These are phyloP conservation scores for Drosophila nebulosa DNA, from an alignment of 1,140 invertebrate species.

Conservation along the genomic window DNA sequence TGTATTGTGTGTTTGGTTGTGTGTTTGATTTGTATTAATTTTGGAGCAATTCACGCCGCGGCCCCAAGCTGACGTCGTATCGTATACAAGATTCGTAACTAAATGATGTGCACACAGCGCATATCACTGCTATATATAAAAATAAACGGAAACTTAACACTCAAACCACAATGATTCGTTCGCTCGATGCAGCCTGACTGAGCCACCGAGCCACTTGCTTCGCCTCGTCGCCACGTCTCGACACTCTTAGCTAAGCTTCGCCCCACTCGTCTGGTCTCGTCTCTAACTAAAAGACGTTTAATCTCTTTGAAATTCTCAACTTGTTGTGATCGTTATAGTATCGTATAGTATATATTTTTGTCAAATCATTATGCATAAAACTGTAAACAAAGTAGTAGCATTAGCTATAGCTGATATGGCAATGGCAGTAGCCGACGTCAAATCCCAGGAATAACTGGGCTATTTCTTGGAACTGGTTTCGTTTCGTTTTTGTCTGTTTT, in stretches of 20 bases:
- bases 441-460: constrained; percentile 52
- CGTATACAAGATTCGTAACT: constrained; percentile 57
- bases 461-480: constrained; percentile 67
- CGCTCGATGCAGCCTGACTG: background rate
- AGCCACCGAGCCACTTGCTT: no score
- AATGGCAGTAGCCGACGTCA: constrained; percentile 21
- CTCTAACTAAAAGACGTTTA: background rate
- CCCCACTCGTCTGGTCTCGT: background rate
- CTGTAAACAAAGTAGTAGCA: constrained; percentile 42
- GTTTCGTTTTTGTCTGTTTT: background rate
- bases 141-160: background rate
- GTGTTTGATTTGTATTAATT: no score
- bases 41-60: background rate
- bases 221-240: no score
- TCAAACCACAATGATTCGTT: constrained; percentile 27
- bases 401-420: background rate
- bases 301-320: background rate
- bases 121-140: constrained; percentile 54
- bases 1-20: background rate
- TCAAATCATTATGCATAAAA: background rate
- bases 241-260: background rate
- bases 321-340: background rate
- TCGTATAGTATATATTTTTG: no score
- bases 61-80: constrained; percentile 6
- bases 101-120: constrained; percentile 60